Conservation (phyloP, 1,140 invertebrate species). For the Conus ventricosus region DNA sequence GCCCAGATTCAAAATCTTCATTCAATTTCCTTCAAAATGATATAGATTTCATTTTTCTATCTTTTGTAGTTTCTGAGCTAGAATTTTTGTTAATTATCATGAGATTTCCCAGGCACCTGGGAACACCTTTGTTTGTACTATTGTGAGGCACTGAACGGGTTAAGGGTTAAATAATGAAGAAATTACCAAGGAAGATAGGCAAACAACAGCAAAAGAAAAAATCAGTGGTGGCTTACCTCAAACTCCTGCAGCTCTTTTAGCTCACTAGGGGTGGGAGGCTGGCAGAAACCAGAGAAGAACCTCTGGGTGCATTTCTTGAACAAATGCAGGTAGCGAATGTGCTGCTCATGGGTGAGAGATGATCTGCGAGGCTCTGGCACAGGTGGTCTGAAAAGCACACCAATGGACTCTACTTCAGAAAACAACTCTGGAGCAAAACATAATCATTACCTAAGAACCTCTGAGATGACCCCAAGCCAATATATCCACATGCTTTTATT, state of each 20-base stretch:
- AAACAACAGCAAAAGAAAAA: not conserved
- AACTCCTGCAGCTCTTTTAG: slow-evolving; percentile 28
- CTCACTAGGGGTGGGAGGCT: not conserved
- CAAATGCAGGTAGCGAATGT: slow-evolving; percentile 24
- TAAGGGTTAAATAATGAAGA: too few relatives aligned
- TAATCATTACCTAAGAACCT: not conserved
- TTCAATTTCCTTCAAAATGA: too few relatives aligned
- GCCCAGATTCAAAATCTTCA: too few relatives aligned
- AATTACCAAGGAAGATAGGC: too few relatives aligned
- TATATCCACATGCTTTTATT: not conserved
- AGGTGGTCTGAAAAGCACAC: not conserved
- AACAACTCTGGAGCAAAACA: not conserved
- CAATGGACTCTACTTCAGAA: too few relatives aligned
- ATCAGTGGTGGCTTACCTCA: slow-evolving; percentile 18
- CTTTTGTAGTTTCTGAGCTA: too few relatives aligned
- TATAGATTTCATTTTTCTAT: too few relatives aligned
- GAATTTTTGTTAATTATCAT: too few relatives aligned
- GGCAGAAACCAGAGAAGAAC: not conserved
- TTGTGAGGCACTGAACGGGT: too few relatives aligned
- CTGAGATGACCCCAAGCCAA: not conserved
- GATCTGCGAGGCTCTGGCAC: not conserved
- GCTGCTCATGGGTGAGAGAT: slow-evolving; percentile 3
- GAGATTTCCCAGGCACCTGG: too few relatives aligned
- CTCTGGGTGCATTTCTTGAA: slow-evolving; percentile 32
- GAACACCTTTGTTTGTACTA: too few relatives aligned